Conservation (phyloP, 2,113 vertebrate genomes). For the Tachuris rubrigastra region DNA sequence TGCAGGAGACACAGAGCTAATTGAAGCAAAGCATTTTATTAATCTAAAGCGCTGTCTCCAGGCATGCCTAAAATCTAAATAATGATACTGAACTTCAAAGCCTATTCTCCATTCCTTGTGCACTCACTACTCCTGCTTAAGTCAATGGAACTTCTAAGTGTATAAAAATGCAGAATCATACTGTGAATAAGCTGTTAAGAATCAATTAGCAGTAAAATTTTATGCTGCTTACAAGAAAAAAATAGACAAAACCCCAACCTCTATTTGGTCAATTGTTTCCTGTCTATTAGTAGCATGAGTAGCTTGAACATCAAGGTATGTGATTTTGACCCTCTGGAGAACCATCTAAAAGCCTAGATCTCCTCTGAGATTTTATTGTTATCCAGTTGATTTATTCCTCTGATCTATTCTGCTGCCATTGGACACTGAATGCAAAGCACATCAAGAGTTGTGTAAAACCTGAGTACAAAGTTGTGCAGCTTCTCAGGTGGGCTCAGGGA, state of each 20-base stretch:
- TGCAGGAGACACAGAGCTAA: conserved; percentile 59
- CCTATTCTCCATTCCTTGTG: conserved; percentile 28
- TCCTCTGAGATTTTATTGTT: neutral
- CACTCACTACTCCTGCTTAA: neutral
- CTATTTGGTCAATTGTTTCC: neutral
- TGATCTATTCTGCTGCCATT: neutral
- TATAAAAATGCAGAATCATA: conserved; percentile 1
- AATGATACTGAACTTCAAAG: conserved; percentile 56
- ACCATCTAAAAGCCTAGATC: neutral
- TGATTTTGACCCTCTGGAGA: neutral
- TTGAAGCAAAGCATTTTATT: conserved; percentile 67
- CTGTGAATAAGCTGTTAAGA: neutral
- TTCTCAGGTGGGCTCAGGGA: neutral
- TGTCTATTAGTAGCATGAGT: neutral
- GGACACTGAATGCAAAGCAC: neutral
- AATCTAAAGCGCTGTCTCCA: conserved; percentile 50
- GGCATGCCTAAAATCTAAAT: conserved; percentile 70
- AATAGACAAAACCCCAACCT: neutral
- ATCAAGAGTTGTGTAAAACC: neutral
- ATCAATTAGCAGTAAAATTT: neutral
- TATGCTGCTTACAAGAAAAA: neutral
- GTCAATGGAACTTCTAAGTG: neutral
- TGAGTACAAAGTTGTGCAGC: neutral
- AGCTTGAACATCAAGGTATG: neutral
- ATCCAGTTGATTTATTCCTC: neutral